phyloP scores from a whole-genome alignment of 2,888 invertebrate genomes.

The Luperina testacea region DNA sequence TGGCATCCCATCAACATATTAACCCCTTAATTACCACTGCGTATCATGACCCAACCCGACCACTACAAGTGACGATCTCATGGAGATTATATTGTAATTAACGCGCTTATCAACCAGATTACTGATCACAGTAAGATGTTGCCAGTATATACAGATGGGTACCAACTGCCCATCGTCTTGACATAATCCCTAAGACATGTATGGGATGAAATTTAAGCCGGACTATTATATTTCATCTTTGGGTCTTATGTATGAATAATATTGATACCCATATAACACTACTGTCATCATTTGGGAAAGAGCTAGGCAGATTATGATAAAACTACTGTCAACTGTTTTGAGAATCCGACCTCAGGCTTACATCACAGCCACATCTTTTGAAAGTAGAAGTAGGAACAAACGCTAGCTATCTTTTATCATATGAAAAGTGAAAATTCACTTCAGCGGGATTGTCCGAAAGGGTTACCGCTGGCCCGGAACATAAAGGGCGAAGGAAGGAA shows the following conservation, averaged over 20 bases:
- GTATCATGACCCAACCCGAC: slow-evolving; percentile 23
- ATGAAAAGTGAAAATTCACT: not conserved
- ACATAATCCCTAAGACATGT: slow-evolving; percentile 10
- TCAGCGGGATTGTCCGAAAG: no score
- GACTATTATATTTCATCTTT: not conserved
- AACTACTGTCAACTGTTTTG: not conserved
- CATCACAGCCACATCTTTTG: not conserved
- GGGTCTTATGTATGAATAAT: not conserved
- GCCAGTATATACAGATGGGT: not conserved
- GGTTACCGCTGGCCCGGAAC: no score
- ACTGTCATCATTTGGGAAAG: not conserved
- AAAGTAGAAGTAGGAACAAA: not conserved
- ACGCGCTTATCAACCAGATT: slow-evolving; percentile 34
- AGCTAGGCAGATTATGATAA: not conserved
- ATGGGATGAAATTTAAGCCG: not conserved
- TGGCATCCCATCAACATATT: not conserved
- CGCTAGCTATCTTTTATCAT: not conserved
- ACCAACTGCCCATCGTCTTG: not conserved
- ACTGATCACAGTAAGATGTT: not conserved
- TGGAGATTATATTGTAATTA: slow-evolving; percentile 26
- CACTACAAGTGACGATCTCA: slow-evolving; percentile 2
- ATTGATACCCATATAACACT: not conserved
- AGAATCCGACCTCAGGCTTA: not conserved
- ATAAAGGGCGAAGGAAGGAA: no score
- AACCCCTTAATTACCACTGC: slow-evolving; percentile 16